Conservation (phyloP, 2,797 vertebrate species). For the Leptodactylus fallax region DNA sequence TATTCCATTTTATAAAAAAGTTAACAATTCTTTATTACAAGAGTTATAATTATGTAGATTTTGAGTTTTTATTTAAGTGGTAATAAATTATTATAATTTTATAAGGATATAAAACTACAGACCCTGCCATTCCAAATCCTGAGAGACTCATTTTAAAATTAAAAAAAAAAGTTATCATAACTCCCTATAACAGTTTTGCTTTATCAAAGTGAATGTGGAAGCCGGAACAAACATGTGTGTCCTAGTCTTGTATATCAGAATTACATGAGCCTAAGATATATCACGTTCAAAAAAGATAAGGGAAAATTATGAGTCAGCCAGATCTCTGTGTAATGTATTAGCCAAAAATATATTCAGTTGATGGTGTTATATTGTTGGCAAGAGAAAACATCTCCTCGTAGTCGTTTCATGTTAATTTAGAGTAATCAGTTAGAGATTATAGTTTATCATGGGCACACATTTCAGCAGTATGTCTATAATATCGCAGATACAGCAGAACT, state of each 20-base stretch:
- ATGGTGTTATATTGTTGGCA: background rate
- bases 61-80: too few species aligned
- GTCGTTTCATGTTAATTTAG: constrained; percentile 5
- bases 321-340: background rate
- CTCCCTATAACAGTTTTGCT: background rate
- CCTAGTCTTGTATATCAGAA: background rate
- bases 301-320: background rate
- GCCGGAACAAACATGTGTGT: background rate
- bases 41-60: too few species aligned
- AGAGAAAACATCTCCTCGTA: background rate
- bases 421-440: constrained; percentile 16
- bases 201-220: background rate
- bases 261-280: background rate
- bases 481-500: constrained; percentile 7
- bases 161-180: too few species aligned
- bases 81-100: too few species aligned
- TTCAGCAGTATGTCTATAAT: background rate
- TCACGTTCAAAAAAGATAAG: background rate
- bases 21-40: too few species aligned
- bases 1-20: too few species aligned
- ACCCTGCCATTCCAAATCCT: too few species aligned
- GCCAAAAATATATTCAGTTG: background rate
- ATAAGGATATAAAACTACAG: too few species aligned
- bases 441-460: constrained; percentile 14
- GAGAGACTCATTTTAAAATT: too few species aligned